Percentiles rank a stretch among this genome's conserved stretches.
Evolutionary conservation across 2,113 vertebrate genomes (phyloP).

Genomic region (Prochilodus magdalenae): DNA sequence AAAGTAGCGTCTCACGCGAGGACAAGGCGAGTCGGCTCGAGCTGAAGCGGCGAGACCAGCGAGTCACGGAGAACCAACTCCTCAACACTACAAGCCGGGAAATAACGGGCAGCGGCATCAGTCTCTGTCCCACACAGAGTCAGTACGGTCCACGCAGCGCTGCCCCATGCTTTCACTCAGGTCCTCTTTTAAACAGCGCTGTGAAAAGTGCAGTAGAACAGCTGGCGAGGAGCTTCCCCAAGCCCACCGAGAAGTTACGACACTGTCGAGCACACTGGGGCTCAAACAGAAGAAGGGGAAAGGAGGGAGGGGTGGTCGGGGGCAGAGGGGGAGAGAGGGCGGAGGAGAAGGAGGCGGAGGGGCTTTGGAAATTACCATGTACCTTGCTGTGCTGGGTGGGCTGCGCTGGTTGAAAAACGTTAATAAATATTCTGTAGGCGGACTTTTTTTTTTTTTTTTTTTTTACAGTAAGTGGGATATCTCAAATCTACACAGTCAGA

Average conservation of each 20-base stretch:
- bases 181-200: background rate
- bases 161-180: conserved; percentile 64
- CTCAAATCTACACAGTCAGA: too few species aligned
- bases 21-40: conserved; percentile 2
- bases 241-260: conserved; percentile 5
- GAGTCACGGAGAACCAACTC: conserved; percentile 48
- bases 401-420: background rate
- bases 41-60: background rate
- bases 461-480: too few species aligned
- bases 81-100: conserved; percentile 16
- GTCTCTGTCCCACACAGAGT: conserved; percentile 54
- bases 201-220: conserved; percentile 10
- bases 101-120: conserved; percentile 56
- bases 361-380: background rate
- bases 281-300: background rate
- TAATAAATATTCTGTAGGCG: too few species aligned
- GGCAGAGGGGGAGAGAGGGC: background rate
- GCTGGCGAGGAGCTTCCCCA: background rate
- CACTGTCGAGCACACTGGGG: conserved; percentile 13
- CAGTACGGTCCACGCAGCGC: conserved; percentile 19
- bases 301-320: background rate
- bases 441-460: too few species aligned
- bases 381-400: background rate
- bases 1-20: conserved; percentile 44
- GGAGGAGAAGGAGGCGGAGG: background rate